These are phyloP conservation scores for Anarhynchus alexandrinus DNA, from an alignment of 2,113 vertebrate species.

Conservation along the genomic window DNA sequence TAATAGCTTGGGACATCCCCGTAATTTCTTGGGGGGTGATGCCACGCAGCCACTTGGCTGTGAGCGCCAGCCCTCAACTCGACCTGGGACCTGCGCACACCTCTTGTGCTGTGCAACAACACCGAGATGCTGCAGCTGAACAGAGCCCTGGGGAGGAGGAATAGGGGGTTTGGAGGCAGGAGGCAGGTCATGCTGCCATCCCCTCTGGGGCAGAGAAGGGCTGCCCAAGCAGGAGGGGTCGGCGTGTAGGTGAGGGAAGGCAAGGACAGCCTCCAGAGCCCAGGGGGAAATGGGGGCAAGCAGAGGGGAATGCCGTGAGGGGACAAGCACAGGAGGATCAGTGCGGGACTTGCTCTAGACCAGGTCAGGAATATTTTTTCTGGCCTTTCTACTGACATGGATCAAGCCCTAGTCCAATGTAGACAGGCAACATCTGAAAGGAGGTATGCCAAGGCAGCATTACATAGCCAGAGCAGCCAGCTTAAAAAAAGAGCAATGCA, in stretches of 20 bases:
- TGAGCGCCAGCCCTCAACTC: neutral
- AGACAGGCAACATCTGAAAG: neutral
- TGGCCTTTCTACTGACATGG: neutral
- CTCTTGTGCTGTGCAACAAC: rapidly evolving
- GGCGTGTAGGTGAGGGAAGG: neutral
- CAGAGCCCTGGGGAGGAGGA: neutral
- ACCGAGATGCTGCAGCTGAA: neutral
- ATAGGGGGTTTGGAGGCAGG: neutral
- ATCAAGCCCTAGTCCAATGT: neutral
- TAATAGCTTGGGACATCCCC: neutral
- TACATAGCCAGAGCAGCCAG: neutral
- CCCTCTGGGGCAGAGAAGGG: neutral
- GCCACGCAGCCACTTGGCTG: neutral
- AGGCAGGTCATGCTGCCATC: neutral
- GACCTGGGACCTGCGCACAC: rapidly evolving
- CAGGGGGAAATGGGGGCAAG: neutral
- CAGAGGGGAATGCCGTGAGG: rapidly evolving
- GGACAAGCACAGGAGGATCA: neutral
- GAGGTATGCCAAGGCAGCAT: rapidly evolving
- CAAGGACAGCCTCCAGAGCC: neutral
- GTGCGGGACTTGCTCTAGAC: neutral
- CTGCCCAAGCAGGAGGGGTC: neutral
- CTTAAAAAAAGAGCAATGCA: neutral
- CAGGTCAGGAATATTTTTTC: neutral
- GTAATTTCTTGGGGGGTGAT: neutral